These are phyloP conservation scores for Pomacea maculata DNA, from an alignment of 1,140 invertebrate species.

Conservation along the genomic window DNA sequence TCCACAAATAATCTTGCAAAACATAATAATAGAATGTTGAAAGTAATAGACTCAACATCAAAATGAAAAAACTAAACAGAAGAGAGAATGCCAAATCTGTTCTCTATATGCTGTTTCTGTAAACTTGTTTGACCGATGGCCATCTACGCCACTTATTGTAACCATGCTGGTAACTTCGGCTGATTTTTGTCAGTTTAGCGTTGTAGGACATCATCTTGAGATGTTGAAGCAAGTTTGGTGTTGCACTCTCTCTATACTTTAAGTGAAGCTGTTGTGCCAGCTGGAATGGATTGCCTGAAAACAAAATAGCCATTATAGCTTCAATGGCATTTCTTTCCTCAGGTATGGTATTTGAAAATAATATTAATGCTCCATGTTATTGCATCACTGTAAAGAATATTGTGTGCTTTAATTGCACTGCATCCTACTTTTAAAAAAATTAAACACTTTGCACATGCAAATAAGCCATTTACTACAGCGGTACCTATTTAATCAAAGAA, in stretches of 20 bases:
- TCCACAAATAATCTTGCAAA: too few relatives aligned
- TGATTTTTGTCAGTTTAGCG: too few relatives aligned
- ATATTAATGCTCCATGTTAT: background rate
- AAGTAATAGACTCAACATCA: too few relatives aligned
- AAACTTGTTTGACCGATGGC: too few relatives aligned
- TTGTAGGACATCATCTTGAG: background rate
- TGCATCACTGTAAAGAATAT: background rate
- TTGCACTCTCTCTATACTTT: slow-evolving; percentile 30
- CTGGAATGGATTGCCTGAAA: slow-evolving; percentile 35
- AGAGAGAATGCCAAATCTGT: too few relatives aligned
- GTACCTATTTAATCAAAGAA: background rate
- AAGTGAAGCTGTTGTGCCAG: slow-evolving; percentile 27
- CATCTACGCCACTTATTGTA: too few relatives aligned
- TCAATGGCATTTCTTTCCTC: background rate
- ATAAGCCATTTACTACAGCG: too few relatives aligned
- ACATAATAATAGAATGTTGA: too few relatives aligned
- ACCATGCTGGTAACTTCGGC: too few relatives aligned
- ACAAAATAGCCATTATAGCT: background rate
- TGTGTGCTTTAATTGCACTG: too few relatives aligned
- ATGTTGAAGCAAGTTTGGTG: slow-evolving; percentile 10
- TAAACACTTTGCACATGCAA: background rate
- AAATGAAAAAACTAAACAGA: too few relatives aligned
- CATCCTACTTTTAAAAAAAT: background rate
- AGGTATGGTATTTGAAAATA: background rate
- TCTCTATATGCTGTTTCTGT: too few relatives aligned